A percentile compares a stretch with the other conserved stretches of the same genome.
Evolutionary conservation across 2,888 invertebrate genomes (phyloP).

Genomic region (Acanthacorydalis orientalis): DNA sequence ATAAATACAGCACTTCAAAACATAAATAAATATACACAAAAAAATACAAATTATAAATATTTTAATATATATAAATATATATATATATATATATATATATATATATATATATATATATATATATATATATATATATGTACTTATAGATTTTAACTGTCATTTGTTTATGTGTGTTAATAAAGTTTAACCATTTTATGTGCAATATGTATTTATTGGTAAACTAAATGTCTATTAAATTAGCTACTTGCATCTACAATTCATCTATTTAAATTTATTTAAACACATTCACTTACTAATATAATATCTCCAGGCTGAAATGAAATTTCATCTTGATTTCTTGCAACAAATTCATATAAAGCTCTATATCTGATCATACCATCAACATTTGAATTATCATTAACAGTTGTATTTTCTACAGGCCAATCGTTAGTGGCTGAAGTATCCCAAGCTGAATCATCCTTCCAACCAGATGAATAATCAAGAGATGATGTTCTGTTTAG

Average conservation of each 20-base stretch:
- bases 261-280: background rate
- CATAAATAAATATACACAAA: background rate
- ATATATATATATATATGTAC: no score
- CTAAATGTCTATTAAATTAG: no score
- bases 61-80: no score
- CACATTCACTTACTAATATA: slow-evolving; percentile 44
- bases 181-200: no score
- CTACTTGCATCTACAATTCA: background rate
- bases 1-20: background rate
- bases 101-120: no score
- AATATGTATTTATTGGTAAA: no score
- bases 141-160: no score
- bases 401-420: slow-evolving; percentile 25
- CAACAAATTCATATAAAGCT: slow-evolving; percentile 86
- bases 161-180: no score
- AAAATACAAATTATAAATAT: background rate
- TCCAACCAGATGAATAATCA: slow-evolving; percentile 38
- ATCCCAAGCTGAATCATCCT: slow-evolving; percentile 38
- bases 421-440: slow-evolving; percentile 28
- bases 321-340: slow-evolving; percentile 83
- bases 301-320: slow-evolving; percentile 87
- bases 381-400: slow-evolving; percentile 22
- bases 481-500: slow-evolving; percentile 16
- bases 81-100: no score
- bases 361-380: slow-evolving; percentile 53